Evolutionary conservation across 1,140 invertebrate species (phyloP), one percentile per base, ranked within the genome.

Genomic region (Drosophila pallidifrons): DNA sequence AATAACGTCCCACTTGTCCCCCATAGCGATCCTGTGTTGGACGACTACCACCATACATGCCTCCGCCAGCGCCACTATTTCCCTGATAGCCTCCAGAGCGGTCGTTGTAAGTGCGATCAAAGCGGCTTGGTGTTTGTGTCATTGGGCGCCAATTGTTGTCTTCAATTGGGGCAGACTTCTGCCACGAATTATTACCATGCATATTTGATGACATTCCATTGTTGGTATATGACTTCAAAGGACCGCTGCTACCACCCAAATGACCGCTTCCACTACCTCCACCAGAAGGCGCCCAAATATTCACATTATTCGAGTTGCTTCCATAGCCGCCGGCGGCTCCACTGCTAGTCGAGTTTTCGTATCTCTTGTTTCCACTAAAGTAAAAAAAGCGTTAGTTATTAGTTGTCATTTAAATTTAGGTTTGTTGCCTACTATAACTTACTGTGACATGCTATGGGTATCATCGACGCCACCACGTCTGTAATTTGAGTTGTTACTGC

Each of bases 31-130:
- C 89, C 60, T 88, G 88, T 7, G 75, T 32, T 0, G 83, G 81
- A 0, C 91, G 82, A 47, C 81, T 82, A 52, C 83, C 79, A 0
- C 85, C 85, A 11, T 91, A 91, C 79, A 91, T 86, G 41, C 85
- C 85, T 2, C 81, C 75, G 2, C 81, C 75, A 1, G 65, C 55
- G 1, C 77, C 61, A 25, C 78, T 78, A 38, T 79, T 77, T 46
- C 82, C 81, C 43, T 91, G 82, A 47, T 89, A 89, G 45, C 91
- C 87, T 43, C 82, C 76, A 1, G 88, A 83, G 10, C 92, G 89
- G 64, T 92, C 92, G 68, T 91, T 92, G 51, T 92, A 92, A 8
- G 79, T 82, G 30, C 92, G 88, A 71, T 92, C 92, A 32, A 91
- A 92, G 10, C 92, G 91, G 15, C 86, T 82, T 51, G 91, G 89